phyloP scores from a whole-genome alignment of 2,113 vertebrate genomes.

The Crotalus viridis region DNA sequence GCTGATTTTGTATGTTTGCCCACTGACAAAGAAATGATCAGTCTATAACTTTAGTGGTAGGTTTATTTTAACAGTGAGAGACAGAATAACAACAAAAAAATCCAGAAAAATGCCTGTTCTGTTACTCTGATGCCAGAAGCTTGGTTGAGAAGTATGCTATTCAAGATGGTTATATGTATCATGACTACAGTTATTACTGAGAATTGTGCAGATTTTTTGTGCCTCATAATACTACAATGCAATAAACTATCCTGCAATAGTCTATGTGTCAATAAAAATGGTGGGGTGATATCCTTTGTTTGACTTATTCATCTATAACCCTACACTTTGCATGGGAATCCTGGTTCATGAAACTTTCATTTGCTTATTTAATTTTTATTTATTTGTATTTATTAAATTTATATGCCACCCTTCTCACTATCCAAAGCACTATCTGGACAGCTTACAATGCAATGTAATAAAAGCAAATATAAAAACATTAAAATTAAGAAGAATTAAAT shows the following conservation, averaged over 20 bases:
- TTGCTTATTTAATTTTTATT: background rate
- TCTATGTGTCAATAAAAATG: background rate
- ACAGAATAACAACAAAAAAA: too few relatives aligned
- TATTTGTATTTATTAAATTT: background rate
- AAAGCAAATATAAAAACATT: background rate
- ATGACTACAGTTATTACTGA: background rate
- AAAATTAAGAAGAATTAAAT: background rate
- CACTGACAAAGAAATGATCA: too few relatives aligned
- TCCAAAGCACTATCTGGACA: background rate
- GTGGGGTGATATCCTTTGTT: background rate
- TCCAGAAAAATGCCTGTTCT: background rate
- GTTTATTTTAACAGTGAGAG: too few relatives aligned
- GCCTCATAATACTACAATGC: background rate
- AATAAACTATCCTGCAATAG: background rate
- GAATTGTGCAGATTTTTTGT: background rate
- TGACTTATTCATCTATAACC: background rate
- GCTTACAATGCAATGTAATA: background rate
- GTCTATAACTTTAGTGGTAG: too few relatives aligned
- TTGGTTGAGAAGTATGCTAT: background rate
- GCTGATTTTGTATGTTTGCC: too few relatives aligned
- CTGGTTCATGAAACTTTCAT: background rate
- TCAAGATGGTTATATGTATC: background rate
- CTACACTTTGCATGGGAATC: background rate
- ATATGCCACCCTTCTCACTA: background rate
- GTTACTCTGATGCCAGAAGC: background rate